phyloP scores from a whole-genome alignment of 2,113 vertebrate genomes.

The Neofelis nebulosa region DNA sequence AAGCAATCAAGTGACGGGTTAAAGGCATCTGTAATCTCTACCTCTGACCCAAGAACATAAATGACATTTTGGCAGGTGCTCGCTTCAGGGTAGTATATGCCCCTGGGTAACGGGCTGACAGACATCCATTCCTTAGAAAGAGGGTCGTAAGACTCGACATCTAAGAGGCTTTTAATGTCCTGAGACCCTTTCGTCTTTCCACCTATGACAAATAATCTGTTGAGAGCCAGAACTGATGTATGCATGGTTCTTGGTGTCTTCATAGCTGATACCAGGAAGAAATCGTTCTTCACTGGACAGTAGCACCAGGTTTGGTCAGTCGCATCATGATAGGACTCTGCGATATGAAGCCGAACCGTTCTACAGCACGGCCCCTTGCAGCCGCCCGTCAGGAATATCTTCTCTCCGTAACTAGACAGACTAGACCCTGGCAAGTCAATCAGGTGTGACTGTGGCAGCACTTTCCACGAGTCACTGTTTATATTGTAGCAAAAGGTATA shows the following conservation, averaged over 20 bases:
- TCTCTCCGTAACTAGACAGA: constrained; percentile 93
- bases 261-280: constrained; percentile 90
- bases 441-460: constrained; percentile 87
- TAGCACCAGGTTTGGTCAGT: constrained; percentile 96
- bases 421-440: constrained; percentile 94
- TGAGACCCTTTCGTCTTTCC: constrained; percentile 92
- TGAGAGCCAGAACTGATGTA: constrained; percentile 90
- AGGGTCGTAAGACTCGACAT: constrained; percentile 95
- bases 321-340: constrained; percentile 92
- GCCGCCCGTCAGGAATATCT: constrained; percentile 96
- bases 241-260: constrained; percentile 96
- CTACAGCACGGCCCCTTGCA: constrained; percentile 93
- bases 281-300: constrained; percentile 91
- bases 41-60: constrained; percentile 95
- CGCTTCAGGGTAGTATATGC: constrained; percentile 96
- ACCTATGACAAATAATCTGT: constrained; percentile 94
- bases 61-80: constrained; percentile 93
- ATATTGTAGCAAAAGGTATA: constrained; percentile 96
- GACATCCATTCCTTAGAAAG: constrained; percentile 90
- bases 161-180: constrained; percentile 90
- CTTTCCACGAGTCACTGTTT: constrained; percentile 92
- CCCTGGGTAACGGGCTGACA: constrained; percentile 92
- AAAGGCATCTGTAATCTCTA: constrained; percentile 95
- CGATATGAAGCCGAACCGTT: constrained; percentile 93
- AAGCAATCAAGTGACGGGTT: constrained; percentile 98